Percentiles rank a stretch among this genome's conserved stretches.
Conservation (phyloP, 2,797 vertebrate genomes). For the Helicolenus hilgendorfi region DNA sequence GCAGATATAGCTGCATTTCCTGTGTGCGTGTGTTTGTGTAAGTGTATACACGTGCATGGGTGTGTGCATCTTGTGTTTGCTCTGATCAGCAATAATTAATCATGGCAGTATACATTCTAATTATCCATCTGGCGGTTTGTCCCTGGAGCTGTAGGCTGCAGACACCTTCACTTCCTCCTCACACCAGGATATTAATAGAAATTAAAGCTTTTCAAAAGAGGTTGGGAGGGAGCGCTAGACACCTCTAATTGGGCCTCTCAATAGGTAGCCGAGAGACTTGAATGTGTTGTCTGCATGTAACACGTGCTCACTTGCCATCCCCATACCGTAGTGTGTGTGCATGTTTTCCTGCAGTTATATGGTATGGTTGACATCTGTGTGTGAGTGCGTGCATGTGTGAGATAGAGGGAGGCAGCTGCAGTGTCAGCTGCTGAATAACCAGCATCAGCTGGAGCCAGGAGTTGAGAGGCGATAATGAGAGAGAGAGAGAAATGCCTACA, state of each 20-base stretch:
- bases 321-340: background rate
- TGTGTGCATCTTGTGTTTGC: constrained; percentile 25
- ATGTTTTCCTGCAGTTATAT: constrained; percentile 4
- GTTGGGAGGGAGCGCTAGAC: background rate
- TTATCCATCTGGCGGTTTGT: constrained; percentile 58
- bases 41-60: background rate
- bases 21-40: background rate
- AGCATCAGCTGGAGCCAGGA: constrained; percentile 28
- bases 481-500: constrained; percentile 36
- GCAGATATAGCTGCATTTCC: background rate
- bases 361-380: background rate
- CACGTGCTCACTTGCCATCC: constrained; percentile 14
- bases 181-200: constrained; percentile 68
- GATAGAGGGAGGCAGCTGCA: constrained; percentile 59
- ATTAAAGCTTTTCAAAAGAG: constrained; percentile 28
- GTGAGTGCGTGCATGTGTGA: background rate
- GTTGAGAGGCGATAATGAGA: constrained; percentile 72
- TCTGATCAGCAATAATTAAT: constrained; percentile 58
- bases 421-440: constrained; percentile 50
- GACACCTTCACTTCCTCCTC: constrained; percentile 58
- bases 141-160: constrained; percentile 39
- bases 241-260: constrained; percentile 36
- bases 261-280: constrained; percentile 15
- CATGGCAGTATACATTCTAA: constrained; percentile 58
- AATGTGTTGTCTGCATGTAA: constrained; percentile 21